Conservation (phyloP, 2,888 invertebrate genomes). For the Apodemia hepburni region DNA sequence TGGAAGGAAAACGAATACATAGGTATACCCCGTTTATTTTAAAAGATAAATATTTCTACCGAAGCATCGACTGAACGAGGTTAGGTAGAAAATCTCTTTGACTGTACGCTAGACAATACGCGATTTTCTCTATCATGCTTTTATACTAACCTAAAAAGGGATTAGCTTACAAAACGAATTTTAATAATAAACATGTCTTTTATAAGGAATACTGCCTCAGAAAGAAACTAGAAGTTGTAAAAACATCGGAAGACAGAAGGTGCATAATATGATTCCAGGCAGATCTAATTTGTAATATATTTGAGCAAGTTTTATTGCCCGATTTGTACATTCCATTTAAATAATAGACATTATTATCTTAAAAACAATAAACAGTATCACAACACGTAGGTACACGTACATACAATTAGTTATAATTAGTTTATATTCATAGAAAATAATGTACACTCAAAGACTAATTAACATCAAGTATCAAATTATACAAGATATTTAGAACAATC, state of each 20-base stretch:
- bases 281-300: slow-evolving; percentile 35
- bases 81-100: slow-evolving; percentile 22
- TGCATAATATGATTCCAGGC: slow-evolving; percentile 42
- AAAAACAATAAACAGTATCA: slow-evolving; percentile 65
- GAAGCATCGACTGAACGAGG: slow-evolving; percentile 1
- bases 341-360: slow-evolving; percentile 51
- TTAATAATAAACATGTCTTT: slow-evolving; percentile 71
- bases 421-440: slow-evolving; percentile 48
- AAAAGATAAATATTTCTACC: slow-evolving; percentile 29
- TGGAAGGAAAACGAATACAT: slow-evolving; percentile 53
- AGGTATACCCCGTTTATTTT: slow-evolving; percentile 29
- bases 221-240: slow-evolving; percentile 49
- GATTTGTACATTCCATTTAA: slow-evolving; percentile 55
- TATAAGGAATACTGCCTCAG: slow-evolving; percentile 72
- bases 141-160: slow-evolving; percentile 44
- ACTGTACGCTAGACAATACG: slow-evolving; percentile 40
- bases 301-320: slow-evolving; percentile 70
- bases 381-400: slow-evolving; percentile 68
- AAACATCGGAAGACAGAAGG: slow-evolving; percentile 64
- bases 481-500: slow-evolving; percentile 49
- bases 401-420: slow-evolving; percentile 41
- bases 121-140: slow-evolving; percentile 41
- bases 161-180: slow-evolving; percentile 49
- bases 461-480: slow-evolving; percentile 55
- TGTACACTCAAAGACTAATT: slow-evolving; percentile 56